phyloP scores from a whole-genome alignment of 2,797 vertebrate genomes.

The Champsocephalus gunnari region DNA sequence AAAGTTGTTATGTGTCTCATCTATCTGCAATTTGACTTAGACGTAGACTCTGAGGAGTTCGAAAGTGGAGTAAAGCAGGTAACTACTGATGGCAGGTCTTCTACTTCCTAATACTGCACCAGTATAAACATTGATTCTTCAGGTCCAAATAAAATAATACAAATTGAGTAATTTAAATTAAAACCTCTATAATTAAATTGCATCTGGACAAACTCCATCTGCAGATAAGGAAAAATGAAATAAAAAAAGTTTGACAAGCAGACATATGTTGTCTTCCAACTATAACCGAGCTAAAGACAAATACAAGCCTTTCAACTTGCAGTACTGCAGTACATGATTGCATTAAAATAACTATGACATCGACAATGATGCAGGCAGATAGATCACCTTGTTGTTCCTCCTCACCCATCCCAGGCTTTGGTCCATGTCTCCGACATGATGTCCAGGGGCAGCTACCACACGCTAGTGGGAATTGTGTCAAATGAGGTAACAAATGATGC shows the following conservation, averaged over 20 bases:
- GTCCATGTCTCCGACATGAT: slow-evolving; percentile 71
- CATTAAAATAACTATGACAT: background rate
- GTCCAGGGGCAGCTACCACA: slow-evolving; percentile 65
- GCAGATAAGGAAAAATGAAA: background rate
- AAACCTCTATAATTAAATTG: background rate
- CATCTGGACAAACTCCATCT: background rate
- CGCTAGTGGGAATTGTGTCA: slow-evolving; percentile 66
- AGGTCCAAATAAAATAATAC: too few species aligned
- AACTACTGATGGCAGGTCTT: background rate
- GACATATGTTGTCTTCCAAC: too few species aligned
- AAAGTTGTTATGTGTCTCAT: slow-evolving; percentile 49
- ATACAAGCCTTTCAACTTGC: too few species aligned
- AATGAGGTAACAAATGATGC: slow-evolving; percentile 59
- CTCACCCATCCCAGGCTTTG: slow-evolving; percentile 59
- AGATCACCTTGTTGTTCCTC: background rate
- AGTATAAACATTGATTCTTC: background rate
- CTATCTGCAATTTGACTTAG: slow-evolving; percentile 61
- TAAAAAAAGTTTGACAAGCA: too few species aligned
- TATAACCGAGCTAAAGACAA: too few species aligned
- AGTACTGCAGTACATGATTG: too few species aligned
- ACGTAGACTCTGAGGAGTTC: slow-evolving; percentile 68
- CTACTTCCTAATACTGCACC: background rate
- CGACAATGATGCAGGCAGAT: background rate
- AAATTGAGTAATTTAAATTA: background rate
- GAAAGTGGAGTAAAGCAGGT: slow-evolving; percentile 76